Base-by-base conservation (phyloP, 1,140 invertebrate species). In the Drosophila lacteicornis region DNA sequence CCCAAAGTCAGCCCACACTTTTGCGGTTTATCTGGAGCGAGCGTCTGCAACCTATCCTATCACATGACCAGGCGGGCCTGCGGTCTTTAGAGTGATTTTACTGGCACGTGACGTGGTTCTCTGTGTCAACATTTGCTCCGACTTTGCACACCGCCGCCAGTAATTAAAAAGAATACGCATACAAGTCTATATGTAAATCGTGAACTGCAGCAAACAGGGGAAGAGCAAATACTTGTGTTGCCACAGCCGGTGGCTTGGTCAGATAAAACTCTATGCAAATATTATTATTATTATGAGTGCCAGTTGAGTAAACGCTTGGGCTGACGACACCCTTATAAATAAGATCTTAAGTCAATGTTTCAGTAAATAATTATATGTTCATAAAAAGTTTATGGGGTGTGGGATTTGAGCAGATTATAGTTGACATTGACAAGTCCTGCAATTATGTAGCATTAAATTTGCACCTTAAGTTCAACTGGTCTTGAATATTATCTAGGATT, bases 81-180 rank as follows among this genome's bases (percentile, higher is more conserved):
- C 75, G 66, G 75, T 88, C 55, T 62, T 45, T 49, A 38, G 68
- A 62, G 40, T 58, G 77, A 80, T 63, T 82, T 74, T 82, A 69
- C 49, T 65, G 62, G 85, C 84, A 88, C 84, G 84, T 90, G 84
- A 88, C 85, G 77, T 50, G 22, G 51, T 69, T 53, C 50, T 43
- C 61, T 59, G 38, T 65, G 69, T 45, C 46, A 90, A 84, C 65
- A 79, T 88, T 88, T 87, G 67, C 57, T 45, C 30, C 49, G 59
- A 38, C 30, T 78, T 51, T 80, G 76, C 61, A 67, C 78, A 71
- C 43, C 60, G 51, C 68, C 74, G 79, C 59, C 83, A 68, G 80
- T 83, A 83, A 87, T 84, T 80, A 79, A 73, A 79, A 79, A 59
- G 43, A 73, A 50, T 73, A 27, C 55, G 33, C 45, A 59, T 30